Base-by-base conservation (phyloP, 2,113 vertebrate species). In the Neolamprologus kungweensis region DNA sequence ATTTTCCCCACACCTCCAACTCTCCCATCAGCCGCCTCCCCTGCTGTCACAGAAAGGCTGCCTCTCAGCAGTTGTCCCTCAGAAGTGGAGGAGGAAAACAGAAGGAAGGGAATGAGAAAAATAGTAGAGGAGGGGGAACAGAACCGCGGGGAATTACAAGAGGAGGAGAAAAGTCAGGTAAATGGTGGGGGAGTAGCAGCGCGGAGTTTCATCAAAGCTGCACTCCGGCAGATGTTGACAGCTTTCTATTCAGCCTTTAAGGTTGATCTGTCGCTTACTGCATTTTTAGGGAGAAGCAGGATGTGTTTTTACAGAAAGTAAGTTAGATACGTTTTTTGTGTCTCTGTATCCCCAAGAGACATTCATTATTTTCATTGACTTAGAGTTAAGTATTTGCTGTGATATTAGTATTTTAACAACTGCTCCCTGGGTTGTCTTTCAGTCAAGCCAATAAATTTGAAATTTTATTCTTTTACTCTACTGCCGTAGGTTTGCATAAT, bases 41-140 rank as follows among this genome's bases (percentile, higher is more conserved):
- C 92, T 91, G 90, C 92, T 91, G 89, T 91, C 91, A 91, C 51
- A 87, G 85, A 91, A 92, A 92, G 85, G 82, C 89, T 89, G 93
- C 75, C 71, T 81, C 93, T 82, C 92, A 88, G 91, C 90, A 85
- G 92, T 87, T 11, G 73, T 82, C 16, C 86, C 71, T 83, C 4
- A 2, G 81, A 93, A 83, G 84, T 89, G 80, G 60, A 81, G 75
- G 88, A 86, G 86, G 40, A 60, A 85, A 82, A 82, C 54, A 89
- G 83, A 87, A 50, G 50, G 80, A 85, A 35, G 63, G 55, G 54
- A 82, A 85, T 73, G 85, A 90, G 84, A 80, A 51, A 84, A 84
- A 55, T 26, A 68, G 55, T 13, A 37, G 60, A 63, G 58, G 79
- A 82, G 40, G 75, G 21, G 50, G 23, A 7, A 63, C n/a, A 50